Conservation (phyloP, 2,113 vertebrate species). For the Canis aureus region DNA sequence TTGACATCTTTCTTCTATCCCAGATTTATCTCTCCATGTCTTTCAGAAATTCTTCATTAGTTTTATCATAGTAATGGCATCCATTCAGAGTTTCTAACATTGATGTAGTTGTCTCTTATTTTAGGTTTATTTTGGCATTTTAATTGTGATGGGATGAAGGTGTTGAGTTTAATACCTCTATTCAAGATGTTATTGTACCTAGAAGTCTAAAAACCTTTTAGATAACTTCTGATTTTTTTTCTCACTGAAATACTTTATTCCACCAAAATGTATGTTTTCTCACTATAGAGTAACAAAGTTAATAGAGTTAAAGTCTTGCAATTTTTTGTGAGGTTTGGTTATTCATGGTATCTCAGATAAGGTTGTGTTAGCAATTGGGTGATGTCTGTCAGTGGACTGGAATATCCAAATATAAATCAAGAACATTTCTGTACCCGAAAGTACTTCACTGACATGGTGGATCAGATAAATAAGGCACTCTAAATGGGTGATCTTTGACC, state of each 20-base stretch:
- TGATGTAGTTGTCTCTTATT: neutral
- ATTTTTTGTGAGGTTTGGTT: neutral
- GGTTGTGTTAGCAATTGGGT: neutral
- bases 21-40: neutral
- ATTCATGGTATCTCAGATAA: neutral
- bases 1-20: neutral
- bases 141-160: slow-evolving; percentile 33
- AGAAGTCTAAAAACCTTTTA: slow-evolving; percentile 8
- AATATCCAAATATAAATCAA: slow-evolving; percentile 60
- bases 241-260: neutral
- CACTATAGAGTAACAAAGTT: neutral
- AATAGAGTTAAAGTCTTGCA: slow-evolving; percentile 20
- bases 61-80: slow-evolving; percentile 8
- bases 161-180: neutral
- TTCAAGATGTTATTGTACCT: neutral
- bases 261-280: slow-evolving; percentile 11
- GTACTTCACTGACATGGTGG: neutral
- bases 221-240: neutral
- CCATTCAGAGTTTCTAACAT: neutral
- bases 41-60: slow-evolving; percentile 36
- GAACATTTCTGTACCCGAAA: slow-evolving; percentile 37
- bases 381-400: neutral
- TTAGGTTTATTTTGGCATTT: slow-evolving; percentile 55
- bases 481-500: slow-evolving; percentile 64
- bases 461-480: slow-evolving; percentile 2